Conservation (phyloP, 2,113 vertebrate species). For the Coryphaenoides rupestris region DNA sequence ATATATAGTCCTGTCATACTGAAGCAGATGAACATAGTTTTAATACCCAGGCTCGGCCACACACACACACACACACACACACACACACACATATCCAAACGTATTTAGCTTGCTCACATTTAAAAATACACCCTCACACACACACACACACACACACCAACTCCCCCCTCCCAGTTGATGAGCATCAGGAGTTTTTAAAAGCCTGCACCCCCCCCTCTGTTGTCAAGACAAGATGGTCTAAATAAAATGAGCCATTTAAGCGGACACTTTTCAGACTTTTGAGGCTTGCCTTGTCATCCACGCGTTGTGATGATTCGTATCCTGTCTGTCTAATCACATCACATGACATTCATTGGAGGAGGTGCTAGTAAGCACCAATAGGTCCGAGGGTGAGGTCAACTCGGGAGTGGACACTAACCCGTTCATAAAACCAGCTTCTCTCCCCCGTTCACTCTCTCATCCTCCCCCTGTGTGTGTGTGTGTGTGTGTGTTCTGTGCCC, state of each 20-base stretch:
- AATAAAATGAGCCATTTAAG: neutral
- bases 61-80: neutral
- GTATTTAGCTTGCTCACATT: neutral
- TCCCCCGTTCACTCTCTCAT: neutral
- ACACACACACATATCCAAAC: neutral
- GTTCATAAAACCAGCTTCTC: neutral
- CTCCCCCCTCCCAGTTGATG: neutral
- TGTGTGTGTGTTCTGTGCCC: slow-evolving; percentile 33
- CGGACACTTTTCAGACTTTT: neutral
- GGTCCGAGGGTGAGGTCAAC: too few relatives aligned
- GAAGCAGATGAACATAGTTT: neutral
- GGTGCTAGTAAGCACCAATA: neutral
- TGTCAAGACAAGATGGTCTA: too few relatives aligned
- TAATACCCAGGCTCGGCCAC: neutral
- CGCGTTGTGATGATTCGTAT: neutral
- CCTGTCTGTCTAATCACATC: slow-evolving; percentile 12
- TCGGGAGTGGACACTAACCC: too few relatives aligned
- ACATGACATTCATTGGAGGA: neutral
- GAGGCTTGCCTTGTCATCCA: neutral
- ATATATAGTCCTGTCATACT: neutral
- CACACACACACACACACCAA: too few relatives aligned
- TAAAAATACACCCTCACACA: neutral
- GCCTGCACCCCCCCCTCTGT: neutral
- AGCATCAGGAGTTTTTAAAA: neutral
- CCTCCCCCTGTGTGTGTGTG: too few relatives aligned